Evolutionary conservation across 2,888 invertebrate species (phyloP).

Genomic region (Philhelius pedissequus): DNA sequence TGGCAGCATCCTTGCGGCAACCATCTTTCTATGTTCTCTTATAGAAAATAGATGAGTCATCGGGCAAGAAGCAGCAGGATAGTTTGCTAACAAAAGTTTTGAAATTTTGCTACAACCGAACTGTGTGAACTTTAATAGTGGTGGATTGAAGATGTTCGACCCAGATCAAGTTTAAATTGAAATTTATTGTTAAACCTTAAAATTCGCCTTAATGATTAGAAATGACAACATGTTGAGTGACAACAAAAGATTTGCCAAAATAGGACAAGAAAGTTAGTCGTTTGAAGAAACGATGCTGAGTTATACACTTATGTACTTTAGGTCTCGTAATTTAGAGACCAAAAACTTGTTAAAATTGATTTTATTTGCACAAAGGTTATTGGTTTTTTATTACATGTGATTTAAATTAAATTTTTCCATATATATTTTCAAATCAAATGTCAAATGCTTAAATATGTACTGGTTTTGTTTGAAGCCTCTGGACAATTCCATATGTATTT

Average conservation of each 20-base stretch:
- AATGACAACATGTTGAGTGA: constrained; percentile 53
- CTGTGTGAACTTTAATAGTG: not conserved
- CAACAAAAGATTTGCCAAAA: constrained; percentile 7
- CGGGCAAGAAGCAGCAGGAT: not conserved
- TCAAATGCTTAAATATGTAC: too few species aligned
- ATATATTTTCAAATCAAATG: too few species aligned
- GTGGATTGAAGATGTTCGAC: not conserved
- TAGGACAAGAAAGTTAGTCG: not conserved
- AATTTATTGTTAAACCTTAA: not conserved
- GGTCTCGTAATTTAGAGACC: not conserved
- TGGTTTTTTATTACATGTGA: too few species aligned
- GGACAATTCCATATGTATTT: too few species aligned
- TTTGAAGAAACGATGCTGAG: not conserved
- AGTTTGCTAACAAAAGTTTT: not conserved
- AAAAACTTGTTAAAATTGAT: not conserved
- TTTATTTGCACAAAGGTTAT: too few species aligned
- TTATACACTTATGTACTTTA: not conserved
- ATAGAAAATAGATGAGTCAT: not conserved
- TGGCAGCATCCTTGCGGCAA: not conserved
- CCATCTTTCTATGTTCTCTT: not conserved
- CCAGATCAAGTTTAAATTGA: not conserved
- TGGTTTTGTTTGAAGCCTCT: too few species aligned
- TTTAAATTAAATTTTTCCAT: too few species aligned
- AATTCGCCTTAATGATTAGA: constrained; percentile 49
- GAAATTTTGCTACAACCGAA: not conserved